These are phyloP conservation scores for Strigamia transsilvanica DNA, from an alignment of 2,888 invertebrate genomes.

Conservation along the genomic window DNA sequence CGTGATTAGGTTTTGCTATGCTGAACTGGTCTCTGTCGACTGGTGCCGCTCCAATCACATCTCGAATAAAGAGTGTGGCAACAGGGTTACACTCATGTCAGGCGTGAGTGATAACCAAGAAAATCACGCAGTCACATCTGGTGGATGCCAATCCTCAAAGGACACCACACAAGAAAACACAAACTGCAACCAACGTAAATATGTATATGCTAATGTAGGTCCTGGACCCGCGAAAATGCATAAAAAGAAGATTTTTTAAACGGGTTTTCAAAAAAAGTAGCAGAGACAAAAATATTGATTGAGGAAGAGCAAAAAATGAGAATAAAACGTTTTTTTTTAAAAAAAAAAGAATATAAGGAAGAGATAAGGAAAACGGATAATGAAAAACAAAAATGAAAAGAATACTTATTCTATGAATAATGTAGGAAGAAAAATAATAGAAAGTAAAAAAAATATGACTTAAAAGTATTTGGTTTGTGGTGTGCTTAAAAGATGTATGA, in stretches of 20 bases:
- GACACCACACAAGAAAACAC: constrained; percentile 11
- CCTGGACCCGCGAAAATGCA: background rate
- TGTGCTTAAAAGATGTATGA: background rate
- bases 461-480: no score
- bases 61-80: constrained; percentile 37
- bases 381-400: constrained; percentile 3
- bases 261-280: background rate
- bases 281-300: background rate
- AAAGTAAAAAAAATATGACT: background rate
- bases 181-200: constrained; percentile 34
- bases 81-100: constrained; percentile 47
- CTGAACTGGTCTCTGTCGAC: constrained; percentile 11
- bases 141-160: constrained; percentile 32
- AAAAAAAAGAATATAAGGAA: background rate
- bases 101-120: constrained; percentile 49
- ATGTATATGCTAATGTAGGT: constrained; percentile 32
- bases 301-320: background rate
- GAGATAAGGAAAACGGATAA: constrained; percentile 18
- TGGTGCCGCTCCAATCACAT: constrained; percentile 40
- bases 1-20: constrained; percentile 37
- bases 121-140: constrained; percentile 49
- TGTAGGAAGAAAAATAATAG: constrained; percentile 16
- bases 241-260: constrained; percentile 16
- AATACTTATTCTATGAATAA: background rate
- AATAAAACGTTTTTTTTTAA: constrained; percentile 4